Conservation (phyloP, 2,113 vertebrate species). For the Prietella phreatophila region DNA sequence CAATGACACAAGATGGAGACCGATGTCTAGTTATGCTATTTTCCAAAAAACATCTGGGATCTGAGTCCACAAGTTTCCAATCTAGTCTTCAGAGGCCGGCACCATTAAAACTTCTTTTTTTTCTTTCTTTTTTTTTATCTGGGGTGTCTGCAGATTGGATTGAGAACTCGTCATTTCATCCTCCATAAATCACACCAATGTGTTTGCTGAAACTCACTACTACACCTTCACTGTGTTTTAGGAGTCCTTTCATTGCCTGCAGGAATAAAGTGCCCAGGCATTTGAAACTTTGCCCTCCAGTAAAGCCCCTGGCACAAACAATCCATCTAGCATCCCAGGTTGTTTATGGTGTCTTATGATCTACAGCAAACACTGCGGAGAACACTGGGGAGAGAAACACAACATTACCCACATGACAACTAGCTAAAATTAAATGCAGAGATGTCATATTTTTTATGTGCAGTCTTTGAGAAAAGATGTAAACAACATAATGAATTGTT, state of each 20-base stretch:
- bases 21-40: not conserved
- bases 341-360: constrained; percentile 23
- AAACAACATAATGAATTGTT: constrained; percentile 41
- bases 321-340: constrained; percentile 36
- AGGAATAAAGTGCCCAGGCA: constrained; percentile 27
- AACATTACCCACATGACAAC: constrained; percentile 17
- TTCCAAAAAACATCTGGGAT: not conserved
- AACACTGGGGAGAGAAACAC: constrained; percentile 1
- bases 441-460: constrained; percentile 13
- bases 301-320: constrained; percentile 44
- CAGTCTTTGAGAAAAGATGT: constrained; percentile 23
- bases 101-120: not conserved
- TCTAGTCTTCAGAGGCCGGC: not conserved
- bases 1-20: not conserved
- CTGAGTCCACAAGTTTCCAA: not conserved
- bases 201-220: constrained; percentile 30
- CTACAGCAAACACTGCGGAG: constrained; percentile 3
- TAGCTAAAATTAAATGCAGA: constrained; percentile 8
- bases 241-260: not conserved
- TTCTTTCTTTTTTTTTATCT: not conserved
- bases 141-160: not conserved
- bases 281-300: constrained; percentile 45
- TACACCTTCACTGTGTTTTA: constrained; percentile 21
- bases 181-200: constrained; percentile 7
- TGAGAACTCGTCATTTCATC: constrained; percentile 2